phyloP scores from a whole-genome alignment of 2,888 invertebrate species.

The Ectemnius continuus region DNA sequence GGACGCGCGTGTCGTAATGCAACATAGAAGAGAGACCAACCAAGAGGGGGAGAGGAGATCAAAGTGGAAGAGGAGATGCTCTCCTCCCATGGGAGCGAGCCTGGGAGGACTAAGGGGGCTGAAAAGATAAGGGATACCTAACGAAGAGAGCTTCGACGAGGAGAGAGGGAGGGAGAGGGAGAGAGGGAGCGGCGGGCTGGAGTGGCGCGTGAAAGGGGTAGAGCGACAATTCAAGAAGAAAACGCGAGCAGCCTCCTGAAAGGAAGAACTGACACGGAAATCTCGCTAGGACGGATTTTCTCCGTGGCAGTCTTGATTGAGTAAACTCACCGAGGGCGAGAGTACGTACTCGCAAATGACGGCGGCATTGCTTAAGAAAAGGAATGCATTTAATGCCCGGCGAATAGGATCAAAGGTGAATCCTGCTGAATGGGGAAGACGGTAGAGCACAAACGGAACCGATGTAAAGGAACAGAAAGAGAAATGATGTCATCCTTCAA shows the following conservation, averaged over 20 bases:
- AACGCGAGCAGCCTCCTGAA: background rate
- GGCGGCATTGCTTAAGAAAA: background rate
- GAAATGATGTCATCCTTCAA: too few species aligned
- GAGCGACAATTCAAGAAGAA: background rate
- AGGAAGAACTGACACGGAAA: constrained; percentile 6
- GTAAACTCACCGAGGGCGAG: background rate
- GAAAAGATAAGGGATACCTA: constrained; percentile 2
- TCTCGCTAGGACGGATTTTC: background rate
- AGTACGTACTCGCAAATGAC: background rate
- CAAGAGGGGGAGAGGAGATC: background rate
- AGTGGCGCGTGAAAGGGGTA: background rate
- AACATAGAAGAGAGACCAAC: constrained; percentile 4
- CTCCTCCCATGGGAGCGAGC: background rate
- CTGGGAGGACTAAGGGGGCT: background rate
- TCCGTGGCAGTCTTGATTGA: background rate
- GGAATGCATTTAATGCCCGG: background rate
- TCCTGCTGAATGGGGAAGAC: background rate
- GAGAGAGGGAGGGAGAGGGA: background rate
- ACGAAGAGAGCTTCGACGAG: background rate
- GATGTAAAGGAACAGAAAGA: background rate
- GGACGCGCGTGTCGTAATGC: background rate
- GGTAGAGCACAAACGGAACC: background rate
- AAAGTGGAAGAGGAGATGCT: background rate
- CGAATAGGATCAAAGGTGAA: background rate
- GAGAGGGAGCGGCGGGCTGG: background rate